Base-by-base conservation (phyloP, 2,888 invertebrate genomes). In the Phalera bucephala region DNA sequence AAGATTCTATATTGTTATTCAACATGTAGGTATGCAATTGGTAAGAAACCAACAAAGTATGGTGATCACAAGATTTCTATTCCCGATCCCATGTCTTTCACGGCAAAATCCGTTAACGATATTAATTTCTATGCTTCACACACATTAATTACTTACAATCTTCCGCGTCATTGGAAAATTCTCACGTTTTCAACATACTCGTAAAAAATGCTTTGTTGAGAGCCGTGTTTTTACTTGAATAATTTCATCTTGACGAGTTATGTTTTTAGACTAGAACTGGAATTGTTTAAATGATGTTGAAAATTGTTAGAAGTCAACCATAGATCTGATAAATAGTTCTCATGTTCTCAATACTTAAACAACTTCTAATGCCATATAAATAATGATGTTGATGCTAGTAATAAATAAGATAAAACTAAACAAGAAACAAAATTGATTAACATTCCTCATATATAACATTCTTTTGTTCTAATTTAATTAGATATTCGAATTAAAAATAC, bases 51-150 rank as follows among this genome's bases (percentile, higher is more conserved):
- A n/a, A n/a, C n/a, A n/a, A n/a, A 46, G 27, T 19, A 32, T 36
- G 25, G 8, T 28, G 45, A 54, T 57, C 52, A 36, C 53, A 58
- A 50, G 63, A 60, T 67, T 69, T 64, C 64, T 62, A 65, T 34
- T 40, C 33, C 59, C 54, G 19, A 11, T 19, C 15, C 52, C 45
- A 58, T 49, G 48, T 55, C 52, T 43, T 64, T 67, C 59, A 45
- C 57, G 50, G 60, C 39, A 52, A 51, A 62, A 61, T 66, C 59
- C 48, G 56, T 55, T 52, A 60, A 51, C 47, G 49, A 61, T 69
- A 72, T 74, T 61, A 70, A 65, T 78, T 75, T 72, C 63, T 62
- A 67, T 53, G 67, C 67, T 80, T 81, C 75, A 71, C 80, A 79
- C 76, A 69, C 63, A 46, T 43, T 66, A 60, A 66, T 65, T 69